phyloP scores from a whole-genome alignment of 2,797 vertebrate genomes.

The Rhinogobio ventralis region DNA sequence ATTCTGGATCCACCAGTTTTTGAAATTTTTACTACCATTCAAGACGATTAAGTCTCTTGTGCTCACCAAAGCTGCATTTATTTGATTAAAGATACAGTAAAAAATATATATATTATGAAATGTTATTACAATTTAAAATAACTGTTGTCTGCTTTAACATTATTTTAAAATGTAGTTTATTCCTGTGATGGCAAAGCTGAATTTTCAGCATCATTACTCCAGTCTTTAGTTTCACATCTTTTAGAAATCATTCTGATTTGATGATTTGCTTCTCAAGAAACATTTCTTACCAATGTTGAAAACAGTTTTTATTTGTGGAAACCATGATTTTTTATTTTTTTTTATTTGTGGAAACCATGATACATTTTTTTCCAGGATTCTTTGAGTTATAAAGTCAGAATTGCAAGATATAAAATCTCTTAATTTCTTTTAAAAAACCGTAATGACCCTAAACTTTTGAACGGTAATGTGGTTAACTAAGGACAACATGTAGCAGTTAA shows the following conservation, averaged over 20 bases:
- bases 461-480: not conserved
- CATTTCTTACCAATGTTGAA: not conserved
- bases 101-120: not conserved
- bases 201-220: not conserved
- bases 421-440: too few species aligned
- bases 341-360: not conserved
- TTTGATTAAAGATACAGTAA: not conserved
- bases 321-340: too few species aligned
- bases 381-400: too few species aligned
- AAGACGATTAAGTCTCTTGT: too few species aligned
- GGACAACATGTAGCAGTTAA: not conserved
- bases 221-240: not conserved
- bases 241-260: not conserved
- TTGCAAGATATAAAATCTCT: too few species aligned
- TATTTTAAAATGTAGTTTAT: not conserved
- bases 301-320: not conserved
- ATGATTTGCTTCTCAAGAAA: not conserved
- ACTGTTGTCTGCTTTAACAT: not conserved
- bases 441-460: not conserved
- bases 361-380: not conserved
- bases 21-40: too few species aligned
- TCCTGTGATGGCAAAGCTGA: not conserved
- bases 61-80: not conserved
- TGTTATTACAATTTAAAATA: not conserved
- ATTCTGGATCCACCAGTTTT: too few species aligned